Evolutionary conservation across 2,888 invertebrate genomes (phyloP).

Genomic region (Pardosa pseudoannulata): DNA sequence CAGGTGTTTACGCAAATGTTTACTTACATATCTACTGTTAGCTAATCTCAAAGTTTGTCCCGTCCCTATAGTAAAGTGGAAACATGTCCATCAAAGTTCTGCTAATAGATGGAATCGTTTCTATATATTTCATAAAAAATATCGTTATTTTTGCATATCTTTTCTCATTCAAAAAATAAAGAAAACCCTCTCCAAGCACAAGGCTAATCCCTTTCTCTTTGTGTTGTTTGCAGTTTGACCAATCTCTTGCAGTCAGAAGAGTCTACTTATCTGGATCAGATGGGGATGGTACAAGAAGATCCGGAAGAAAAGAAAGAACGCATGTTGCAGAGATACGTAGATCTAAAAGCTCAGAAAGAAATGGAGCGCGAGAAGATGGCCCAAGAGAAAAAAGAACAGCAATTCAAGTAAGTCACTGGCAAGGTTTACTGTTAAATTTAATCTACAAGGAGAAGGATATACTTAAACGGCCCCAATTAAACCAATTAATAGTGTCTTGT

Average conservation of each 20-base stretch:
- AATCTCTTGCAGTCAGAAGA: slow-evolving; percentile 38
- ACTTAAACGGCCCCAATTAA: no score
- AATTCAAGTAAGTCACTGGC: slow-evolving; percentile 45
- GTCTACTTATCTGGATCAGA: neutral
- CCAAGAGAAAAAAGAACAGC: slow-evolving; percentile 38
- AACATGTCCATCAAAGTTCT: no score
- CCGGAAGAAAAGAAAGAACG: neutral
- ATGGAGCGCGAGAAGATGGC: slow-evolving; percentile 33
- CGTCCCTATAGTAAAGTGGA: no score
- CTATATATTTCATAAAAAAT: no score
- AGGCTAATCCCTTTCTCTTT: no score
- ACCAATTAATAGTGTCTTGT: no score
- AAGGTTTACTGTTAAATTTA: no score
- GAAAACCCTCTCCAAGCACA: neutral
- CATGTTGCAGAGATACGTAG: slow-evolving; percentile 34
- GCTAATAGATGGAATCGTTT: neutral
- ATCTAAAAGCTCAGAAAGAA: slow-evolving; percentile 45
- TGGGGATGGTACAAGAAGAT: neutral
- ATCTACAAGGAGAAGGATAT: no score
- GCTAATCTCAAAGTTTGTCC: no score
- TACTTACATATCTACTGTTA: no score
- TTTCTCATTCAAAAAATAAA: neutral
- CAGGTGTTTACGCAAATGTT: neutral
- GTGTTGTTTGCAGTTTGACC: slow-evolving; percentile 8
- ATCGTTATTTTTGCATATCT: neutral